Base-by-base conservation (phyloP, 2,888 invertebrate species). In the Rugalucina vietnamica region DNA sequence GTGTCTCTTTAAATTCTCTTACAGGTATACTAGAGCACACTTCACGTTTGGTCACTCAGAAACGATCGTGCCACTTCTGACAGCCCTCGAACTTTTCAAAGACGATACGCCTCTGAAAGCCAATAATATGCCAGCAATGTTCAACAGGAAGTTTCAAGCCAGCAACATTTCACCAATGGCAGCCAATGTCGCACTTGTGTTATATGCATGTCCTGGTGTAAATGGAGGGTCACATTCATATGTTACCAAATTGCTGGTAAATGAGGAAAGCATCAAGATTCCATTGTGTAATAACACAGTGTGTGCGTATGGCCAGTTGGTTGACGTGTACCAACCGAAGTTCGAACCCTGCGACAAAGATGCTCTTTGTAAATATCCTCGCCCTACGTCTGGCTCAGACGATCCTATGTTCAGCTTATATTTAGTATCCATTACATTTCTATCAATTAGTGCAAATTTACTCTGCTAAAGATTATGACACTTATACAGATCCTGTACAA, bases 61-160 rank as follows among this genome's bases (percentile, higher is more conserved):
- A n/a, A 43, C 39, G 3, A n/a, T 72, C 27, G 43, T 72, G 2
- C 72, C 72, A 2, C 5, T 43, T 3, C 27, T 27, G 39, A 72
- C 72, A 24, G 72, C 72, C n/a, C 72, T 72, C 39, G 72, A 29
- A n/a, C 72, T 72, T 21, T 72, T 72, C 72, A 39, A 43, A 39
- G 72, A 72, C 21, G 43, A 12, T 43, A 72, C 29, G 14, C 39
- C 39, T 18, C 72, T 72, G 29, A 21, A 21, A 39, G 72, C 72
- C 27, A 27, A 21, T n/a, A 72, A 72, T 34, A 72, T 72, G 72
- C 39, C 39, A 14, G 49, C 27, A 4, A 72, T 72, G 72, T 5
- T 12, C 37, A 43, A 39, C 72, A 39, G 72, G 49, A 27, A 37
- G 43, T 72, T 72, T 43, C 37, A n/a, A 49, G 4, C 39, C 5